These are phyloP conservation scores for Drosophila virilis DNA, from an alignment of 1,140 invertebrate species.

Conservation along the genomic window DNA sequence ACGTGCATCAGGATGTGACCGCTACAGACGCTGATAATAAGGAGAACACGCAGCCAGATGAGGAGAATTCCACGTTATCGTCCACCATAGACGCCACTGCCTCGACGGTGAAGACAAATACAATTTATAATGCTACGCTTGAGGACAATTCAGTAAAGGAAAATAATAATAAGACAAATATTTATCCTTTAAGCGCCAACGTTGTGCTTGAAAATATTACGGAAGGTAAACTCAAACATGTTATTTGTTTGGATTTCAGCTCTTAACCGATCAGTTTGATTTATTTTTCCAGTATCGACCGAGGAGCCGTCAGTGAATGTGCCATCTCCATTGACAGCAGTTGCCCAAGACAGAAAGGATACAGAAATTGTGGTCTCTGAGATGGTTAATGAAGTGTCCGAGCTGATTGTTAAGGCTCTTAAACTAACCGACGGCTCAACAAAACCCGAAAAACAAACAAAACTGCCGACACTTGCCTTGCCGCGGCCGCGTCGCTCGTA, in stretches of 20 bases:
- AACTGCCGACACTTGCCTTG: slow-evolving; percentile 9
- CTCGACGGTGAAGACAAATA: slow-evolving; percentile 64
- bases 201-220: slow-evolving; percentile 66
- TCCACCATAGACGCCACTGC: slow-evolving; percentile 52
- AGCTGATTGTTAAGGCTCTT: slow-evolving; percentile 64
- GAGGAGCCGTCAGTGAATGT: slow-evolving; percentile 40
- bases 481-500: slow-evolving; percentile 56
- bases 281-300: slow-evolving; percentile 52
- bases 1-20: not conserved
- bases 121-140: slow-evolving; percentile 46
- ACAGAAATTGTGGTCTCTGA: slow-evolving; percentile 3
- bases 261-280: not conserved
- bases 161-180: slow-evolving; percentile 40
- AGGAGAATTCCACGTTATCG: slow-evolving; percentile 63
- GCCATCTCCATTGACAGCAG: slow-evolving; percentile 15
- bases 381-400: slow-evolving; percentile 59
- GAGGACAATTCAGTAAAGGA: slow-evolving; percentile 55
- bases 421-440: slow-evolving; percentile 48
- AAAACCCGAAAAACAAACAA: slow-evolving; percentile 21
- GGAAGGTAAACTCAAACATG: slow-evolving; percentile 42
- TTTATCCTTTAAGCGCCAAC: slow-evolving; percentile 64
- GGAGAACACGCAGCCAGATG: slow-evolving; percentile 63
- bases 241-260: not conserved
- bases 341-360: not conserved
- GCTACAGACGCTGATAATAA: slow-evolving; percentile 47